These are phyloP conservation scores for Orchestia grillus DNA, from an alignment of 1,140 invertebrate species.

Conservation along the genomic window DNA sequence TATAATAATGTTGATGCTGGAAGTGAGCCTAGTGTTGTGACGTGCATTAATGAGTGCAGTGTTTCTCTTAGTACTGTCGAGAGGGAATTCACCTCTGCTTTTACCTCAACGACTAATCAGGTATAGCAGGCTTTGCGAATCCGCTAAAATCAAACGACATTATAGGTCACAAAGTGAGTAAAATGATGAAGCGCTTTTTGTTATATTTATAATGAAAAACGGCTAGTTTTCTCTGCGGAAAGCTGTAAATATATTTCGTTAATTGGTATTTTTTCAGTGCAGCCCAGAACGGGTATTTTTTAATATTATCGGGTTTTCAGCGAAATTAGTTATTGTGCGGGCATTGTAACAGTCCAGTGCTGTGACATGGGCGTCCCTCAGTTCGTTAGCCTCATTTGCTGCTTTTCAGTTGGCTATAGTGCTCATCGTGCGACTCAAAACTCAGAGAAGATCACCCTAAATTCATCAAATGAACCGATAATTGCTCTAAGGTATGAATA, in stretches of 20 bases:
- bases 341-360: not conserved
- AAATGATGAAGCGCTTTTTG: not conserved
- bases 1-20: no score
- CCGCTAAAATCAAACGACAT: not conserved
- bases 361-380: not conserved
- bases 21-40: no score
- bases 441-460: not conserved
- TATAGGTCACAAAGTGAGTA: not conserved
- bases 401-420: no score
- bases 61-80: no score
- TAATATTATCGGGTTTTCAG: not conserved
- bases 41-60: no score
- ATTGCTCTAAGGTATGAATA: not conserved
- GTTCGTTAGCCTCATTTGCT: not conserved
- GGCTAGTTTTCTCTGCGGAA: no score
- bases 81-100: no score
- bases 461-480: not conserved
- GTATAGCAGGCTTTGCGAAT: no score
- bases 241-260: not conserved
- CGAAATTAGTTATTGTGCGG: not conserved
- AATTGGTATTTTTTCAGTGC: not conserved
- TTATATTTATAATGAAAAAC: no score
- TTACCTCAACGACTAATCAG: no score
- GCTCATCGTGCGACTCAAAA: not conserved
- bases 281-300: not conserved